Percentiles rank a stretch among this genome's conserved stretches.
Evolutionary conservation across 2,888 invertebrate species (phyloP).

Genomic region (Lordiphosa fenestrarum): DNA sequence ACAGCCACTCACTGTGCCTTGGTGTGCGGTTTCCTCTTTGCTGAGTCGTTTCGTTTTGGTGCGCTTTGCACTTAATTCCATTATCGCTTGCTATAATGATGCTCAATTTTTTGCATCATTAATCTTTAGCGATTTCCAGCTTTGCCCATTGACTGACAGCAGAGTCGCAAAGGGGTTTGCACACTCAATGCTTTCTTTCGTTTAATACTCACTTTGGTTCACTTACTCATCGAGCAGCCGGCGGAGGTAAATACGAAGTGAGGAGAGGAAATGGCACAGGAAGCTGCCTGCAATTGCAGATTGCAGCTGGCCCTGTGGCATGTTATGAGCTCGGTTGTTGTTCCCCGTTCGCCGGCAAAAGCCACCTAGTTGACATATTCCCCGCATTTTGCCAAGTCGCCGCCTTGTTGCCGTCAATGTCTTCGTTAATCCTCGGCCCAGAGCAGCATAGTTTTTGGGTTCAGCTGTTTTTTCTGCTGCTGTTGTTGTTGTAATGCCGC

Average conservation of each 20-base stretch:
- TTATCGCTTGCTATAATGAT: slow-evolving; percentile 74
- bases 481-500: slow-evolving; percentile 44
- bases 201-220: too few relatives aligned
- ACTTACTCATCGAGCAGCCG: too few relatives aligned
- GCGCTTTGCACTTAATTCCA: slow-evolving; percentile 68
- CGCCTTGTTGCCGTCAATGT: not conserved
- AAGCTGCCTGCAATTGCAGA: too few relatives aligned
- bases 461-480: slow-evolving; percentile 10
- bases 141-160: slow-evolving; percentile 57
- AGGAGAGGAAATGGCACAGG: too few relatives aligned
- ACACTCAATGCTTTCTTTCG: too few relatives aligned
- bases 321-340: too few relatives aligned
- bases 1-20: not conserved
- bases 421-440: slow-evolving; percentile 3
- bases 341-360: not conserved
- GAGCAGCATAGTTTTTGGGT: slow-evolving; percentile 26
- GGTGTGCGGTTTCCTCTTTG: slow-evolving; percentile 6
- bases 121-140: slow-evolving; percentile 73
- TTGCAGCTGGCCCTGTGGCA: too few relatives aligned
- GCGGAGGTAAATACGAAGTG: too few relatives aligned
- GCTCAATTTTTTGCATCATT: slow-evolving; percentile 75
- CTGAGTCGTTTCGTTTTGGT: slow-evolving; percentile 9
- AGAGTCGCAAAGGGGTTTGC: slow-evolving; percentile 34
- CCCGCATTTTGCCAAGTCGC: not conserved
- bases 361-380: slow-evolving; percentile 7